These are phyloP conservation scores for Achatina immaculata DNA, from an alignment of 1,140 invertebrate genomes.

Conservation along the genomic window DNA sequence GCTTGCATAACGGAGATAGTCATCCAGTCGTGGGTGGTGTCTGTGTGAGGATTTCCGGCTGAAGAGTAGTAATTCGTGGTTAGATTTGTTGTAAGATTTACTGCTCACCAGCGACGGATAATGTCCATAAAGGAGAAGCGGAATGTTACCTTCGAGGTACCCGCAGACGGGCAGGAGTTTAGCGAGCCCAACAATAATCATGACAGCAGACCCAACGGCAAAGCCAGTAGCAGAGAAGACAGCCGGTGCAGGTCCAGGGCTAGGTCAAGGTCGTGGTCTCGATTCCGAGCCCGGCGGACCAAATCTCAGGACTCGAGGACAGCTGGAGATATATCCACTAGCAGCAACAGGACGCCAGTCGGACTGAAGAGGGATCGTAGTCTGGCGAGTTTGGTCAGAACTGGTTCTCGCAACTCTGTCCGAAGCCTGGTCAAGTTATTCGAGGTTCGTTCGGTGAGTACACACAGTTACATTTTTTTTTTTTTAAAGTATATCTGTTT, in stretches of 20 bases:
- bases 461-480: not conserved
- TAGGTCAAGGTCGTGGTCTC: slow-evolving; percentile 31
- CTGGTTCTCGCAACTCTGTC: slow-evolving; percentile 47
- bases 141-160: slow-evolving; percentile 26
- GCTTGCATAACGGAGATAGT: not conserved
- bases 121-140: slow-evolving; percentile 29
- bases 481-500: not conserved
- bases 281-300: slow-evolving; percentile 37
- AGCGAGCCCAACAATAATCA: not conserved
- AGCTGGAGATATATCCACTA: not conserved
- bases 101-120: no score
- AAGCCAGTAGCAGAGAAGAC: not conserved
- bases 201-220: not conserved
- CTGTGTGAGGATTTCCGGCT: not conserved
- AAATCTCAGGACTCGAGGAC: slow-evolving; percentile 39
- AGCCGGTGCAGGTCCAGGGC: slow-evolving; percentile 29
- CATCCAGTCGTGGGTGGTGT: not conserved
- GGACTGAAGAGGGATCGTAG: slow-evolving; percentile 41
- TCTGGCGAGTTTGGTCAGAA: slow-evolving; percentile 41
- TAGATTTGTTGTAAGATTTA: not conserved
- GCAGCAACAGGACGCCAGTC: not conserved
- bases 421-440: slow-evolving; percentile 47
- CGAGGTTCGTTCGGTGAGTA: slow-evolving; percentile 41
- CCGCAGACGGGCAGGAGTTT: not conserved
- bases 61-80: not conserved